Evolutionary conservation across 2,113 vertebrate species (phyloP).

Genomic region (Tupaia tana): DNA sequence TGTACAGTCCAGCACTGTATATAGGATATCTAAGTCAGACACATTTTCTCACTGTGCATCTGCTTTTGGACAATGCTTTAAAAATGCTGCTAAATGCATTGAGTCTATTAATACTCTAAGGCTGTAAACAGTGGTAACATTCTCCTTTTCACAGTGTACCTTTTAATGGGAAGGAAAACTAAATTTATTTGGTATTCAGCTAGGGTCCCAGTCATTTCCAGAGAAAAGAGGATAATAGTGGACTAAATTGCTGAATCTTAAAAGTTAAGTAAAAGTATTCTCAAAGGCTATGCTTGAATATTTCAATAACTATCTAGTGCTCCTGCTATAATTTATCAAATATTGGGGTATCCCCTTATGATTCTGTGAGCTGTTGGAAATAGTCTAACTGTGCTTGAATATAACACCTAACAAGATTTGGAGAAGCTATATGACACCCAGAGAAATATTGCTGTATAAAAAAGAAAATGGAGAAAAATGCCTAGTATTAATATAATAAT

Average conservation of each 20-base stretch:
- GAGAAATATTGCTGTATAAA: not conserved
- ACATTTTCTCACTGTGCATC: slow-evolving; percentile 30
- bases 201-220: slow-evolving; percentile 16
- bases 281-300: slow-evolving; percentile 50
- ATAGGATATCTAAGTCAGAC: not conserved
- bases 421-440: not conserved
- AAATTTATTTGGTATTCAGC: slow-evolving; percentile 44
- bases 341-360: not conserved
- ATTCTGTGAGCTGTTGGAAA: slow-evolving; percentile 36
- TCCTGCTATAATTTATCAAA: not conserved
- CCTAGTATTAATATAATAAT: slow-evolving; percentile 30
- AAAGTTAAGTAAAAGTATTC: slow-evolving; percentile 53
- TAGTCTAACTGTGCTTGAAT: slow-evolving; percentile 36
- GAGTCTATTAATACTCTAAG: slow-evolving; percentile 30
- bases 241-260: slow-evolving; percentile 25
- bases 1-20: not conserved
- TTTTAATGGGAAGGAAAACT: slow-evolving; percentile 41
- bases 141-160: not conserved
- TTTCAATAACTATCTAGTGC: slow-evolving; percentile 33
- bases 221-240: slow-evolving; percentile 35
- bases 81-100: slow-evolving; percentile 32
- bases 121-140: slow-evolving; percentile 10
- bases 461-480: slow-evolving; percentile 26
- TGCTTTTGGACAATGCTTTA: slow-evolving; percentile 48
- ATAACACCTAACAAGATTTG: slow-evolving; percentile 7